Conservation (phyloP, 2,888 invertebrate genomes). For the Smittia sp. region DNA sequence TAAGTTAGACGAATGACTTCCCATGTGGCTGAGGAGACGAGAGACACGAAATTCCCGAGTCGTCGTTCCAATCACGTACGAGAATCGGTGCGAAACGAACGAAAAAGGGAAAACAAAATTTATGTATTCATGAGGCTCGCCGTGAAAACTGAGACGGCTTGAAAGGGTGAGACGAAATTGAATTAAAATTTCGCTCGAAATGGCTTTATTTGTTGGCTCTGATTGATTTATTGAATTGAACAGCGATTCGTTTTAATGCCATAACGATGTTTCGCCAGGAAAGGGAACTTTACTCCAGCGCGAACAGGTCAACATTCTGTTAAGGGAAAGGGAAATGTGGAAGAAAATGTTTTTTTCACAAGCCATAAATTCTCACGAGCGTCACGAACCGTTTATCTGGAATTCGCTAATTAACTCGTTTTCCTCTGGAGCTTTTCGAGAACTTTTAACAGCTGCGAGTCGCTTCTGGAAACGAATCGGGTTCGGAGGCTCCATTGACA, state of each 20-base stretch:
- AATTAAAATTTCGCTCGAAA: not conserved
- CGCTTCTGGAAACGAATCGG: too few species aligned
- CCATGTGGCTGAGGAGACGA: not conserved
- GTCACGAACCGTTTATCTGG: too few species aligned
- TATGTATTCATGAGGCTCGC: not conserved
- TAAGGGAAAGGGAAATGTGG: too few species aligned
- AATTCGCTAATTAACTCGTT: too few species aligned
- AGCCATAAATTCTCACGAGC: too few species aligned
- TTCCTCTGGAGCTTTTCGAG: too few species aligned
- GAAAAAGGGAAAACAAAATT: not conserved
- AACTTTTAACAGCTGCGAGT: too few species aligned
- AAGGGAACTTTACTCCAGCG: not conserved
- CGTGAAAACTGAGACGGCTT: not conserved
- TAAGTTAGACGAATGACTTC: slow-evolving; percentile 19
- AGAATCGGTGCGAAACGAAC: not conserved
- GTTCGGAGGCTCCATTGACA: too few species aligned
- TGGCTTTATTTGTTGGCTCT: not conserved
- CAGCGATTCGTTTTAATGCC: not conserved
- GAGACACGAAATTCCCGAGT: not conserved
- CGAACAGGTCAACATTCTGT: too few species aligned
- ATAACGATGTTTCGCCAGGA: not conserved
- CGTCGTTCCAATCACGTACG: not conserved
- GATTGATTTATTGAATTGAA: not conserved
- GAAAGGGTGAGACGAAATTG: not conserved
- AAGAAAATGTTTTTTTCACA: too few species aligned